Conservation (phyloP, 1,140 invertebrate genomes). For the Caenorhabditis briggsae region DNA sequence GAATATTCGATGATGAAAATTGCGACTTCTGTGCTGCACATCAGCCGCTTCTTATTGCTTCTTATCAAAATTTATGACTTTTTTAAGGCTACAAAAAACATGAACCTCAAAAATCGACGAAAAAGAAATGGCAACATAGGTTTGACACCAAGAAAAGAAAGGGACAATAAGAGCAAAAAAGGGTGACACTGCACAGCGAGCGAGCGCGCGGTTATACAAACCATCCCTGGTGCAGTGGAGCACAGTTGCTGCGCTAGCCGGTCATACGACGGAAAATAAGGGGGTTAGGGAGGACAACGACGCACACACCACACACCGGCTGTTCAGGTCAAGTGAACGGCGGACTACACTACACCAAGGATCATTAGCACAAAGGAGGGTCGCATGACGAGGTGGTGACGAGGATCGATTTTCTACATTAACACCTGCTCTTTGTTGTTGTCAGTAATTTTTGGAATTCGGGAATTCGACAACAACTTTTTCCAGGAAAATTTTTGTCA, state of each 20-base stretch:
- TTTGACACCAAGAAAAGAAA: not conserved
- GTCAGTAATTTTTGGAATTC: not conserved
- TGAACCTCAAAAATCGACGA: too few species aligned
- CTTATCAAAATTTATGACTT: conserved; percentile 35
- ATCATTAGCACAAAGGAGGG: not conserved
- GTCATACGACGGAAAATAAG: conserved; percentile 14
- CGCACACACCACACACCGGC: not conserved
- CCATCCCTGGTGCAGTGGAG: conserved; percentile 2
- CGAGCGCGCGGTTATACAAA: not conserved
- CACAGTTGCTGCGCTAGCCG: conserved; percentile 21
- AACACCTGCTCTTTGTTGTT: not conserved
- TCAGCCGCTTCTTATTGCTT: conserved; percentile 12
- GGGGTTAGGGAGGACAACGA: too few species aligned
- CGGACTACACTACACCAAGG: too few species aligned
- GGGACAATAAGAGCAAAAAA: not conserved
- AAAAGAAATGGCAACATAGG: not conserved
- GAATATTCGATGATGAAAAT: conserved; percentile 36
- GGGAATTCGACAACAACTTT: not conserved
- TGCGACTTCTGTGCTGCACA: conserved; percentile 45
- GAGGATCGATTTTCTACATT: not conserved
- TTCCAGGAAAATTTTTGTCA: not conserved
- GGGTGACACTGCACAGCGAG: not conserved
- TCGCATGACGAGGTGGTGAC: not conserved
- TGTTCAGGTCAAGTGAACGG: conserved; percentile 49
- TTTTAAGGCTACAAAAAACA: not conserved